Base-by-base conservation (phyloP, 2,888 invertebrate species). In the Drosophila niveifrons region DNA sequence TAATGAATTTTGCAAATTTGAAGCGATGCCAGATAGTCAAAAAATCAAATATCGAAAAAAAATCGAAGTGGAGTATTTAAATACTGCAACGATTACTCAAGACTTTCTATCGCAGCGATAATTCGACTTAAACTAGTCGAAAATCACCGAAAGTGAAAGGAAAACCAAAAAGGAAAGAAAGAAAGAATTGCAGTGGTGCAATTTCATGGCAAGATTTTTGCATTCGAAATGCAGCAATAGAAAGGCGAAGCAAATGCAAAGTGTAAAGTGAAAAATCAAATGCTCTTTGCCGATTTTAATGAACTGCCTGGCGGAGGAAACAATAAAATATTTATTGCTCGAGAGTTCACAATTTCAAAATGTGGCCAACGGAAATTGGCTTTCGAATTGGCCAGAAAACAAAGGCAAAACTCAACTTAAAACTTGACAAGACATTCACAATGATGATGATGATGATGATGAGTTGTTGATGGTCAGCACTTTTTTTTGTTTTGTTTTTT, bases 301-400 rank as follows among this genome's bases (percentile, higher is more conserved):
- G 28, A 58, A 47, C 56, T 41, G 50, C 59, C 34, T 34, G 34
- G 34, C 36, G 36, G 36, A 36, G 62, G 55, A 46, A 43, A 51
- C 23, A 13, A 47, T 36, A 59, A 76, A 72, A 55, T 46, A 28
- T 29, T 72, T 53, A 65, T 53, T 57, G 43, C 43, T 52, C 15
- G 59, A 59, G 56, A 39, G 62, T 39, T 59, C 62, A 66, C n/a
- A n/a, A n/a, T n/a, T 75, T 51, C 11, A 62, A 75, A 63, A 51
- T 48, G 66, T 58, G 39, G 34, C 57, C 31, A 55, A 39, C 44
- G 58, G 70, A 76, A 79, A 78, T 75, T 66, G 79, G 15, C 36
- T 65, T 65, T 48, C 3, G 15, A 17, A 43, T 39, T 39, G 53
- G 48, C 9, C 31, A 43, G 17, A 36, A 74, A 58, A 44, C 11